phyloP scores from a whole-genome alignment of 1,140 invertebrate genomes.

The Thaumetopoea pityocampa region DNA sequence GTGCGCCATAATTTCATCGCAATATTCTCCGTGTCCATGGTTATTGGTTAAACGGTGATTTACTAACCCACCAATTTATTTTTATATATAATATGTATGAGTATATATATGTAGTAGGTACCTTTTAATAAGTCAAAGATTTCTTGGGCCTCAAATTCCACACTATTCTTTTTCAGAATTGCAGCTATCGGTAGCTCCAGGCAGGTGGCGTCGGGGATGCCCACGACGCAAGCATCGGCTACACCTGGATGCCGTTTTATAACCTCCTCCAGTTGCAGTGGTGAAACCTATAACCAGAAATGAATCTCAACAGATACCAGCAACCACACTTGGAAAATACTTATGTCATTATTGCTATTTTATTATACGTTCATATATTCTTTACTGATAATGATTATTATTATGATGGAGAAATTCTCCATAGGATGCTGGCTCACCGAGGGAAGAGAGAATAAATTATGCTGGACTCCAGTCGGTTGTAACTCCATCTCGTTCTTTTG shows the following conservation, averaged over 20 bases:
- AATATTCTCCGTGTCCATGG: neutral
- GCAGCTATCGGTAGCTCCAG: constrained; percentile 26
- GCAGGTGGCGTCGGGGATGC: constrained; percentile 15
- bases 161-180: constrained; percentile 19
- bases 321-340: neutral
- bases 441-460: too few species aligned
- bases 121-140: constrained; percentile 24
- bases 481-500: too few species aligned
- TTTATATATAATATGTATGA: too few species aligned
- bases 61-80: too few species aligned
- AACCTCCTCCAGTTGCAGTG: constrained; percentile 24
- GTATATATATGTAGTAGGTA: too few species aligned
- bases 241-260: constrained; percentile 24
- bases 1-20: too few species aligned
- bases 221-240: constrained; percentile 21
- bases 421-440: too few species aligned
- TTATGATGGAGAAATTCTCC: too few species aligned
- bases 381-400: too few species aligned
- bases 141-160: constrained; percentile 18
- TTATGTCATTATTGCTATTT: neutral
- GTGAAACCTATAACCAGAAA: constrained; percentile 24
- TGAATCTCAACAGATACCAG: neutral
- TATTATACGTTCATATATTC: neutral
- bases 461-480: too few species aligned
- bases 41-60: neutral